Evolutionary conservation across 2,113 vertebrate genomes (phyloP), one percentile per base, ranked within the genome.

Genomic region (Callorhinus ursinus): DNA sequence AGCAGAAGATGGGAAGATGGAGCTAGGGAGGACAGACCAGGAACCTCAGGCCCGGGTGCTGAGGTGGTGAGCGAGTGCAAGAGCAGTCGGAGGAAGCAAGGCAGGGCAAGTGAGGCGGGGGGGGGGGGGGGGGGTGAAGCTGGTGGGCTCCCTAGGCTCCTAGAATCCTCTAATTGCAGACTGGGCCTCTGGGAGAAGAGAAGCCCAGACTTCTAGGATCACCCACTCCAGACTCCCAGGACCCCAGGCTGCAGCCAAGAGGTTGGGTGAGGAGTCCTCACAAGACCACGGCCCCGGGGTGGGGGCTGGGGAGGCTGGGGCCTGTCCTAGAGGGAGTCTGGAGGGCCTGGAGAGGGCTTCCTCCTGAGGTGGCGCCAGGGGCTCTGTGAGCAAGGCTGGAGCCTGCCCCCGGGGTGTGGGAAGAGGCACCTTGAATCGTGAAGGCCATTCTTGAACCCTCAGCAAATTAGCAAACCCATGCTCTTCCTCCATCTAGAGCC

Each of bases 381-480:
- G 2, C 49, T 19, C 42, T 10, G 19, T 28, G 10, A 31, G 74
- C 24, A 24, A 63, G 28, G 63, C 46, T 36, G 46, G 4, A 80
- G n/a, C 53, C 51, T 31, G 42, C n/a, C 28, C 22, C n/a, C 2
- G 0, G 15, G 46, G 24, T 51, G 42, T 69, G 92, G 65, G 72
- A 92, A 90, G 79, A 39, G 77, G 72, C 46, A 36, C 8, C 42
- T 28, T 67, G 65, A 86, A 61, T 72, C 14, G 16, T n/a, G 67
- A 63, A 46, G n/a, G 53, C 14, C 63, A 57, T 65, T 71, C 31
- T 36, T 36, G 28, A 8, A 51, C 36, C 33, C 55, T 59, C 55
- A 71, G 89, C 79, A 81, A 93, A 86, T 97, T 24, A 79, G 94
- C 92, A 95, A 96, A 93, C 86, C 49, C 86, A 72, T 59, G 59